phyloP scores from a whole-genome alignment of 2,888 invertebrate species.

The Dryocosmus kuriphilus region DNA sequence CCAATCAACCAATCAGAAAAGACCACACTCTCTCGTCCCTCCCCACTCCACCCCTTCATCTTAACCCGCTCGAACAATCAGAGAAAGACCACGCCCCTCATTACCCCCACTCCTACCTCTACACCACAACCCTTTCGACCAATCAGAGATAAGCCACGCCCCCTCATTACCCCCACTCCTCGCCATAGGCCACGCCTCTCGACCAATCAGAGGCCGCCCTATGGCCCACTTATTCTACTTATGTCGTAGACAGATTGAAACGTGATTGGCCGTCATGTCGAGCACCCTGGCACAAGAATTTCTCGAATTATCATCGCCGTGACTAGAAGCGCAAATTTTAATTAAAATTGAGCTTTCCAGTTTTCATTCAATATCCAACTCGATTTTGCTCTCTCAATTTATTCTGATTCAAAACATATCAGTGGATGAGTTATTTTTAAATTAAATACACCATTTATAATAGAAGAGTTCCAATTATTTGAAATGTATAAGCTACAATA shows the following conservation, averaged over 20 bases:
- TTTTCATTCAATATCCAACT: background rate
- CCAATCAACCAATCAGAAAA: too few relatives aligned
- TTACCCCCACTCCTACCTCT: too few relatives aligned
- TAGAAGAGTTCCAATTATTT: background rate
- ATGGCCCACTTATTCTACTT: slow-evolving; percentile 30
- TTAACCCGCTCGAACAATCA: too few relatives aligned
- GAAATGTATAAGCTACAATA: background rate
- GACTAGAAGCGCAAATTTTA: slow-evolving; percentile 7
- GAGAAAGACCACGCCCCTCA: too few relatives aligned
- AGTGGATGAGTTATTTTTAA: background rate
- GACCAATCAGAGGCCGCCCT: too few relatives aligned
- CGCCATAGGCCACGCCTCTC: too few relatives aligned
- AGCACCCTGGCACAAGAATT: background rate
- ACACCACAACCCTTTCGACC: too few relatives aligned
- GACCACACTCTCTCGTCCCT: too few relatives aligned
- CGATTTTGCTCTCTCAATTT: background rate
- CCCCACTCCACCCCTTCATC: too few relatives aligned
- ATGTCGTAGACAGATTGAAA: slow-evolving; percentile 33
- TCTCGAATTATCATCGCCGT: slow-evolving; percentile 24
- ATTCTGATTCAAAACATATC: background rate
- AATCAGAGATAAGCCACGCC: too few relatives aligned
- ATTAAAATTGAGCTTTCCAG: background rate
- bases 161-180: too few relatives aligned
- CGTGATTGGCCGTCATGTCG: slow-evolving; percentile 6
- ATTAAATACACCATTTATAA: background rate